Conservation (phyloP, 2,888 invertebrate genomes). For the Deroplatys truncata region DNA sequence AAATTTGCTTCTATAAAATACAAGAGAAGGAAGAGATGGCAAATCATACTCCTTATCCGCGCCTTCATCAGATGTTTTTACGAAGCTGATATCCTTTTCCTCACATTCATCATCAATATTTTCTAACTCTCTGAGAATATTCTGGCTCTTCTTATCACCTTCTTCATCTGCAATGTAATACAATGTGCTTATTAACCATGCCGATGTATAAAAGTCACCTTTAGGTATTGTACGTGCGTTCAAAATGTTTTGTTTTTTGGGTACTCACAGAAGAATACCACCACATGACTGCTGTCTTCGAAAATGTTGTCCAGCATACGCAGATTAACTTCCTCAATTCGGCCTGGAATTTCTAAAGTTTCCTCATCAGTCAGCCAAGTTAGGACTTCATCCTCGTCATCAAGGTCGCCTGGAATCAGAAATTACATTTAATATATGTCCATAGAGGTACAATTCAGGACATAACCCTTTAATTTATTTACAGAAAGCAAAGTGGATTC, state of each 20-base stretch:
- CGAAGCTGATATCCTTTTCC: constrained; percentile 85
- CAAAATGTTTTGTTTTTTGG: neutral
- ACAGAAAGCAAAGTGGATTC: too few species aligned
- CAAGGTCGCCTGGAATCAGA: constrained; percentile 65
- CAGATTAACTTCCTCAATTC: constrained; percentile 87
- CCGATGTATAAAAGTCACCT: neutral
- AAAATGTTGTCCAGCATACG: constrained; percentile 88
- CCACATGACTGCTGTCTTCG: constrained; percentile 84
- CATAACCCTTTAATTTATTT: too few species aligned
- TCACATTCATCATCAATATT: constrained; percentile 93
- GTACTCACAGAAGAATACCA: constrained; percentile 87
- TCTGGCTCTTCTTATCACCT: constrained; percentile 83
- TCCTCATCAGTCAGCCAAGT: constrained; percentile 90
- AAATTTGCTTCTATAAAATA: constrained; percentile 84
- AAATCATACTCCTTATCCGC: constrained; percentile 86
- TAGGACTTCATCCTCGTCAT: constrained; percentile 87
- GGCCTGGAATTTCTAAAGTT: constrained; percentile 84
- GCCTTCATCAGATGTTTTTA: constrained; percentile 85
- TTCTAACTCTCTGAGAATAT: constrained; percentile 82
- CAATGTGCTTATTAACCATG: neutral
- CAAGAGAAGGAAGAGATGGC: constrained; percentile 72
- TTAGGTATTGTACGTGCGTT: neutral
- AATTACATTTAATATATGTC: too few species aligned
- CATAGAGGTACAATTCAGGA: neutral
- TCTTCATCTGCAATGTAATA: constrained; percentile 64